Conservation (phyloP, 2,797 vertebrate species). For the Anguilla pacifica region DNA sequence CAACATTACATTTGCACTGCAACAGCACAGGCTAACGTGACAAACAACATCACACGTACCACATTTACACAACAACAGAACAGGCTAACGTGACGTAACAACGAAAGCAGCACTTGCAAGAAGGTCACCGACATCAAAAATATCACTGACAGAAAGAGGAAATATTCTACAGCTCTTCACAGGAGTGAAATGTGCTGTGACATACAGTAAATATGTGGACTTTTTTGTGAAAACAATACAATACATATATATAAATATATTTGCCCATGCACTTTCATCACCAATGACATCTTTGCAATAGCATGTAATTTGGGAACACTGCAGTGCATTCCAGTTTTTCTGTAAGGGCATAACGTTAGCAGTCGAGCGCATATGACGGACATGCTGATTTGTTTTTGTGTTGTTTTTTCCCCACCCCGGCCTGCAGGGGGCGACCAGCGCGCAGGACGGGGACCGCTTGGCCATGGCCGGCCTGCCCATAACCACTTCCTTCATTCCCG, state of each 20-base stretch:
- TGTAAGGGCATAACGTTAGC: neutral
- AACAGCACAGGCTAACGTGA: no score
- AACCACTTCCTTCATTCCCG: conserved; percentile 79
- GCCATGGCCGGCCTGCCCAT: conserved; percentile 78
- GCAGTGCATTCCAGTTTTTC: neutral
- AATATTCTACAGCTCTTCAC: no score
- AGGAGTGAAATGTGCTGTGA: no score
- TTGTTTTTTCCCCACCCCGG: neutral
- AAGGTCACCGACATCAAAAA: no score
- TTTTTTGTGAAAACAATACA: no score
- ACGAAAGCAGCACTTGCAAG: no score
- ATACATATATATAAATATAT: neutral
- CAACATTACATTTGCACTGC: no score
- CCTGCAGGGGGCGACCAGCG: conserved; percentile 78
- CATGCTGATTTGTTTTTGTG: conserved; percentile 20
- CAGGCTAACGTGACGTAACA: no score
- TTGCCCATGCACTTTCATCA: neutral
- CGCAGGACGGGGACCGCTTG: conserved; percentile 86
- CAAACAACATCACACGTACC: no score
- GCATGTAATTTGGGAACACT: conserved; percentile 44
- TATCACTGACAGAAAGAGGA: no score
- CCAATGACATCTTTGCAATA: neutral
- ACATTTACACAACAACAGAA: no score
- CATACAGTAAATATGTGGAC: no score
- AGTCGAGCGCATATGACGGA: neutral